Evolutionary conservation across 2,113 vertebrate genomes (phyloP).

Genomic region (Hemibagrus wyckioides): DNA sequence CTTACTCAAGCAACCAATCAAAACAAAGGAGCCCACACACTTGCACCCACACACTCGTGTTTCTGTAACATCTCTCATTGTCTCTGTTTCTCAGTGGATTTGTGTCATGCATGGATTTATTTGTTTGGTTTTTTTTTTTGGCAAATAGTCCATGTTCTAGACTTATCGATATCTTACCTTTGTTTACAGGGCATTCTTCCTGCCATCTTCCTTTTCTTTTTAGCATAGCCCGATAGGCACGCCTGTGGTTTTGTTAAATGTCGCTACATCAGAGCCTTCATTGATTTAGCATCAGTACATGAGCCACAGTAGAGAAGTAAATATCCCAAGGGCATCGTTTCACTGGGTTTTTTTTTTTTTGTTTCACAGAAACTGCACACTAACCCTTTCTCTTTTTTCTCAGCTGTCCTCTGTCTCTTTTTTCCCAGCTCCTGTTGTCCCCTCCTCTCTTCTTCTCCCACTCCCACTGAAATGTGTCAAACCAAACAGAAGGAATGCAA

Average conservation of each 20-base stretch:
- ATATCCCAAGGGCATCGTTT: slow-evolving; percentile 13
- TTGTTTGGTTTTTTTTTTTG: neutral
- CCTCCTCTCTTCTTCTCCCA: slow-evolving; percentile 12
- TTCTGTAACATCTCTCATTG: slow-evolving; percentile 7
- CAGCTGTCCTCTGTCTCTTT: slow-evolving; percentile 10
- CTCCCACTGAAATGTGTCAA: slow-evolving; percentile 31
- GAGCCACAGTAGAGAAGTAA: slow-evolving; percentile 22
- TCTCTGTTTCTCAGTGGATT: neutral
- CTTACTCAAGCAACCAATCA: slow-evolving; percentile 26
- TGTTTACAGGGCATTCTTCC: neutral
- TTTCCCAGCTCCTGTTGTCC: neutral
- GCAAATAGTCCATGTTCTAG: neutral
- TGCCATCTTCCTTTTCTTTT: neutral
- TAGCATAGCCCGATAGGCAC: slow-evolving; percentile 1
- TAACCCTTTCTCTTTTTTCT: neutral
- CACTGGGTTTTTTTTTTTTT: neutral
- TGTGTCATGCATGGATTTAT: slow-evolving; percentile 8
- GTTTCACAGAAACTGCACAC: neutral
- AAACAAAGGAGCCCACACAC: slow-evolving; percentile 23
- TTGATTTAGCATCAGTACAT: slow-evolving; percentile 9
- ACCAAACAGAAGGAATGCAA: slow-evolving; percentile 53
- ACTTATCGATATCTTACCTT: neutral
- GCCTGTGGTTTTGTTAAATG: neutral
- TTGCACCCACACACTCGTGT: slow-evolving; percentile 20
- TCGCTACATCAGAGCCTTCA: slow-evolving; percentile 11